These are phyloP conservation scores for Timema podura DNA, from an alignment of 2,888 invertebrate genomes.

Conservation along the genomic window DNA sequence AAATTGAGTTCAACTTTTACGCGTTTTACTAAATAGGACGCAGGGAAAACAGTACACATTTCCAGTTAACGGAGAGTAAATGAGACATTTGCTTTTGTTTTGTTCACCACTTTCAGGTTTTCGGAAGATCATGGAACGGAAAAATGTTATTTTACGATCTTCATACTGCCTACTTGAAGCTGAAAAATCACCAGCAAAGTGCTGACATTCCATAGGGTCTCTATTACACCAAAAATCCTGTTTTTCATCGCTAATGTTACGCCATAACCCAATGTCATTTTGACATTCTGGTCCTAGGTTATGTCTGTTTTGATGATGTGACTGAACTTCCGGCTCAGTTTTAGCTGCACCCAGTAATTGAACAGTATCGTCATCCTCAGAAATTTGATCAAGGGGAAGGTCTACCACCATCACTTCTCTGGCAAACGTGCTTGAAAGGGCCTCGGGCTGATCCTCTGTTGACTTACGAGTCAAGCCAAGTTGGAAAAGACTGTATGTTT, in stretches of 20 bases:
- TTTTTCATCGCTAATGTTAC: too few species aligned
- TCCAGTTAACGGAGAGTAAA: background rate
- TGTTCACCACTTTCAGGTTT: background rate
- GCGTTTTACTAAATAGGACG: background rate
- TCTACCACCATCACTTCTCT: background rate
- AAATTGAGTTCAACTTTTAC: slow-evolving; percentile 7
- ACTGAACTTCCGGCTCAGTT: too few species aligned
- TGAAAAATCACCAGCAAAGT: too few species aligned
- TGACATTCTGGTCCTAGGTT: too few species aligned
- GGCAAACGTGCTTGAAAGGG: background rate
- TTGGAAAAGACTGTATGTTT: background rate
- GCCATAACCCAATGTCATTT: too few species aligned
- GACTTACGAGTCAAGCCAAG: background rate
- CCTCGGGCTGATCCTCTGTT: background rate
- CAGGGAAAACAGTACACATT: slow-evolving; percentile 11
- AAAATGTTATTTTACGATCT: background rate
- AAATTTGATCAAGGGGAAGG: background rate
- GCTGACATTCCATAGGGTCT: too few species aligned
- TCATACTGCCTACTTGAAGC: background rate
- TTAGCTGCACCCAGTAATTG: too few species aligned
- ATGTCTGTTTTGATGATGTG: too few species aligned
- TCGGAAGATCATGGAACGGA: background rate
- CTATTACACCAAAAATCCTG: too few species aligned
- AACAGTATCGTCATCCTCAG: background rate
- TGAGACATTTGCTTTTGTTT: slow-evolving; percentile 1